These are phyloP conservation scores for Ladona fulva DNA, from an alignment of 1,140 invertebrate genomes.

Conservation along the genomic window DNA sequence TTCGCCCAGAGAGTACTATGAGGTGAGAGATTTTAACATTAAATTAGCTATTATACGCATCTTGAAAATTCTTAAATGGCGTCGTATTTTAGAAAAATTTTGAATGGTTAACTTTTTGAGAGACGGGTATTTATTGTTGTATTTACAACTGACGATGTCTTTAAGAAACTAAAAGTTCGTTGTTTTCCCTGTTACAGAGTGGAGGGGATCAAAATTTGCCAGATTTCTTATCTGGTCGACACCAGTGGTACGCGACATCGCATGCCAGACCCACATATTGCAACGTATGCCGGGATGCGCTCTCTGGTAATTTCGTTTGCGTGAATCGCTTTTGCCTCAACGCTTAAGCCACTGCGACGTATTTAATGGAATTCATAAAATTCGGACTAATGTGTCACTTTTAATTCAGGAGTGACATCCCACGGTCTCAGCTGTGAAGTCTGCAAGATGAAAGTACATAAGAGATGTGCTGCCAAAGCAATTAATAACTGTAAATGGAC, in stretches of 20 bases:
- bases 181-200: neutral
- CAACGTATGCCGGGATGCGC: slow-evolving; percentile 87
- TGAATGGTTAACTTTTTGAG: neutral
- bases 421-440: slow-evolving; percentile 93
- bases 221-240: slow-evolving; percentile 74
- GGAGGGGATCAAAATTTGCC: slow-evolving; percentile 24
- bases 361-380: neutral
- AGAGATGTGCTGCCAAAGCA: slow-evolving; percentile 82
- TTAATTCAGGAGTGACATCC: slow-evolving; percentile 67
- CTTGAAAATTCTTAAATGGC: neutral
- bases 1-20: neutral
- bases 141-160: neutral
- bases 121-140: neutral
- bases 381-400: neutral
- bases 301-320: slow-evolving; percentile 55
- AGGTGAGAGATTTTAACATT: neutral
- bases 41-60: neutral
- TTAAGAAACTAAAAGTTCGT: neutral
- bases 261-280: slow-evolving; percentile 93
- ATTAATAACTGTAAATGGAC: slow-evolving; percentile 96
- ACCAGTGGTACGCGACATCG: slow-evolving; percentile 88
- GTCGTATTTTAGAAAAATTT: neutral
- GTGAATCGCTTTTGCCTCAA: too few relatives aligned
- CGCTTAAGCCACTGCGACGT: neutral
- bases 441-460: slow-evolving; percentile 95